Base-by-base conservation (phyloP, 2,888 invertebrate species). In the Drosophila pegasa region DNA sequence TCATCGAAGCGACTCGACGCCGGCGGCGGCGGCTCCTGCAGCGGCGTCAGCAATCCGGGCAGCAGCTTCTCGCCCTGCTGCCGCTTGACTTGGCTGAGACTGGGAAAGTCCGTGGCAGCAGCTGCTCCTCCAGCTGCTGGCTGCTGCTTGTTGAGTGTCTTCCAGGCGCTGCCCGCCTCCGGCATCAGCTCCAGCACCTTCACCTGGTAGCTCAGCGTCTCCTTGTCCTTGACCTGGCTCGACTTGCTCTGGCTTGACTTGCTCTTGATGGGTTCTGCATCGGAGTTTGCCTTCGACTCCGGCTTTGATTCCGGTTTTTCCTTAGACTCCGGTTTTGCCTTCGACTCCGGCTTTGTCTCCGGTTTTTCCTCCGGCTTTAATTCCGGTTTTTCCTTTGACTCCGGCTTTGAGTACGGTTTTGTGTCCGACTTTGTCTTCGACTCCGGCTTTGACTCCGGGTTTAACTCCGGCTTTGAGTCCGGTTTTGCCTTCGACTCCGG, bases 1-100 rank as follows among this genome's bases (percentile, higher is more conserved):
- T 89, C 90, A 35, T 90, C 85, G 54, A 90, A 85, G 12, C 68
- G 52, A 1, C 14, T 29, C 38, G 63, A 16, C n/a, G 52, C 51
- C 35, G 65, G 40, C 41, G 58, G 48, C n/a, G 63, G 18, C n/a
- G 52, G 55, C 35, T 68, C 43, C 41, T 60, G 48, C n/a, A 18
- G 33, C 12, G 59, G 37, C 31, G 41, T 33, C 14, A 59, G 1
- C 10, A 57, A 14, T 1, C 16, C 48, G 0, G 68, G 60, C 45
- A 55, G 40, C 31, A 48, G 27, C n/a, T 67, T 61, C n/a, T 61
- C 71, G 25, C 16, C 0, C n/a, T 27, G 18, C n/a, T 27, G 18
- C 5, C 38, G 37, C 12, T 35, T 71, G 43, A n/a, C 35, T n/a
- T n/a, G n/a, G 9, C 54, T 35, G 8, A 65, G 22, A 12, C 61